These are phyloP conservation scores for Heliconius hortense DNA, from an alignment of 2,888 invertebrate species.

Conservation along the genomic window DNA sequence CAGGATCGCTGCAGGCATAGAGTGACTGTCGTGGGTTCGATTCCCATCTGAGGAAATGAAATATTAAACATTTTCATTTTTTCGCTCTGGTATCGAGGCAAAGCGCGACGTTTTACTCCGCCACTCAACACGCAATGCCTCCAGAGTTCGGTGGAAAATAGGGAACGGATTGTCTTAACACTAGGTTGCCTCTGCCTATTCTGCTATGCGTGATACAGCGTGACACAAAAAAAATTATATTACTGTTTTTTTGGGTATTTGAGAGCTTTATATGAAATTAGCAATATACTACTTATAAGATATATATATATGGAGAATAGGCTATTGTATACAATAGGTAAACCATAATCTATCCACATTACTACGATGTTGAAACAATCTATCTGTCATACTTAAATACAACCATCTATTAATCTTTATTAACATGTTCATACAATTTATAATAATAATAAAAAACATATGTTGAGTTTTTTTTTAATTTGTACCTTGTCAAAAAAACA, in stretches of 20 bases:
- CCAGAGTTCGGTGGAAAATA: too few species aligned
- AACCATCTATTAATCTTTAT: slow-evolving; percentile 28
- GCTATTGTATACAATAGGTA: slow-evolving; percentile 27
- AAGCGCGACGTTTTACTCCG: too few species aligned
- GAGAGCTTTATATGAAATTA: background rate
- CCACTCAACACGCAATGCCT: too few species aligned
- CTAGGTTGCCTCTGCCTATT: too few species aligned
- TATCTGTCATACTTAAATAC: slow-evolving; percentile 20
- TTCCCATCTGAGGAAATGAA: too few species aligned
- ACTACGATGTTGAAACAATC: slow-evolving; percentile 28
- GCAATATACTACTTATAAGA: slow-evolving; percentile 13
- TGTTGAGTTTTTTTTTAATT: background rate
- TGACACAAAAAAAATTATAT: too few species aligned
- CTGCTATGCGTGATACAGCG: too few species aligned
- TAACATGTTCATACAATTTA: slow-evolving; percentile 9
- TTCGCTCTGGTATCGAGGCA: too few species aligned
- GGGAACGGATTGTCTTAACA: too few species aligned
- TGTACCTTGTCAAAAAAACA: slow-evolving; percentile 10
- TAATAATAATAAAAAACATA: background rate
- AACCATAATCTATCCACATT: slow-evolving; percentile 14
- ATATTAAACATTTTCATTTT: too few species aligned
- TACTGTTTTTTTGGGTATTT: background rate
- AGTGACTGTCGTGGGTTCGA: too few species aligned
- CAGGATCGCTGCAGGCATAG: too few species aligned
- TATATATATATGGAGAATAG: slow-evolving; percentile 11